Base-by-base conservation (phyloP, 2,797 vertebrate genomes). In the Parauchenoglanis punctatus region DNA sequence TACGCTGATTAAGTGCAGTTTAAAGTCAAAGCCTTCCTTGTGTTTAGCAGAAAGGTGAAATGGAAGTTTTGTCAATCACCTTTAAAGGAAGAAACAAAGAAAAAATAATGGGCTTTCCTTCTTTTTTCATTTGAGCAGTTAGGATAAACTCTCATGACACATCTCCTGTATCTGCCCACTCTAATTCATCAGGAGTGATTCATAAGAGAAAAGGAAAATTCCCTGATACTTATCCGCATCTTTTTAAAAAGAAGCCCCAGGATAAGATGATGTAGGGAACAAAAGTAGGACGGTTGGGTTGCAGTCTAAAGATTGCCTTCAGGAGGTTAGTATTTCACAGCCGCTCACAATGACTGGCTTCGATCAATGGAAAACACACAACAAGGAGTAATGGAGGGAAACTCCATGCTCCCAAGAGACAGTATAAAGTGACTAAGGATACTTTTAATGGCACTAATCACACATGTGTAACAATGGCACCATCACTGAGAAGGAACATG, bases 271-370 rank as follows among this genome's bases (percentile, higher is more conserved):
- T 67, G 49, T 83, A 40, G 72, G 58, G 13, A 87, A 86, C 68
- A 23, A 89, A 68, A 83, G 56, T 72, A 68, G 88, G 58, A 87
- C 68, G 56, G 11, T 28, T 25, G 56, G 86, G 81, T 80, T 81
- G 44, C 49, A 28, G 49, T 35, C 61, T 28, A 75, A 87, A 0
- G 82, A 77, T 67, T 49, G 72, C 85, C 75, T 89, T 84, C 87
- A 59, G 85, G n/a, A 87, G 70, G 80, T 85, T 91, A 87, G 67
- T 52, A 89, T 91, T 91, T 86, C 89, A 87, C 78, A 78, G 81
- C 52, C 15, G 12, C 85, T 88, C 83, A 87, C 86, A 92, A 83
- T 83, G 85, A 84, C 54, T 67, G 10, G 68, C 54, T 84, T 49
- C 49, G 78, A 73, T 88, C 77, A 80, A 31, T 85, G 49, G 89